A percentile compares a stretch with the other conserved stretches of the same genome.
These are phyloP conservation scores for Operophtera brumata DNA, from an alignment of 2,888 invertebrate species.

Conservation along the genomic window DNA sequence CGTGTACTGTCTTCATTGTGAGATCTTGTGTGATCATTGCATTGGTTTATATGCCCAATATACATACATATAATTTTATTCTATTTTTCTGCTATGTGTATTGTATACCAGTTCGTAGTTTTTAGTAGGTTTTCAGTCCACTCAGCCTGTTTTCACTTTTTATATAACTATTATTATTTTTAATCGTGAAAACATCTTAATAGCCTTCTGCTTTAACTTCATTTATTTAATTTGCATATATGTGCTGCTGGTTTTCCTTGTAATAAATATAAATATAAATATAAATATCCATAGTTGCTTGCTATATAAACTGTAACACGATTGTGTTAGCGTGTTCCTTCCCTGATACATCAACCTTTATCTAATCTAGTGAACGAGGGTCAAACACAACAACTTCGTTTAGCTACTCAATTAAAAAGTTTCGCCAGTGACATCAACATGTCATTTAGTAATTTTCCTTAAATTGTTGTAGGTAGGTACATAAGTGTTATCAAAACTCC, in stretches of 20 bases:
- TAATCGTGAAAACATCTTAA: too few species aligned
- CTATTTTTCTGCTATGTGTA: conserved; percentile 1
- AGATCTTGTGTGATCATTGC: conserved; percentile 35
- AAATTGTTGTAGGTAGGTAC: not conserved
- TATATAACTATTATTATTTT: too few species aligned
- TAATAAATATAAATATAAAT: too few species aligned
- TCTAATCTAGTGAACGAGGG: conserved; percentile 31
- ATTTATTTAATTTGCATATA: too few species aligned
- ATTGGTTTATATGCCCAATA: not conserved
- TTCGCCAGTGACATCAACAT: not conserved
- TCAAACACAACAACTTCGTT: conserved; percentile 19
- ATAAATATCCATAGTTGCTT: not conserved
- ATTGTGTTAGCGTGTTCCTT: conserved; percentile 13
- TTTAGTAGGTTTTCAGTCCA: too few species aligned
- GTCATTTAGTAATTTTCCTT: not conserved
- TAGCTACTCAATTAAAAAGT: not conserved
- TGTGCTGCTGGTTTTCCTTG: too few species aligned
- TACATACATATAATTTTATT: too few species aligned
- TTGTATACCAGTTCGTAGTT: too few species aligned
- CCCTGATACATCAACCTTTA: conserved; percentile 22
- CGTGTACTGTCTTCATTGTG: conserved; percentile 31
- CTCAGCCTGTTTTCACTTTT: too few species aligned
- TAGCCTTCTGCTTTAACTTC: too few species aligned
- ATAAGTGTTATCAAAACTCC: not conserved
- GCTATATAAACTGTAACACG: not conserved